phyloP scores from a whole-genome alignment of 30 jellyfish, hydroid and myxozoan species.

The Pseudorhiza aurosa region DNA sequence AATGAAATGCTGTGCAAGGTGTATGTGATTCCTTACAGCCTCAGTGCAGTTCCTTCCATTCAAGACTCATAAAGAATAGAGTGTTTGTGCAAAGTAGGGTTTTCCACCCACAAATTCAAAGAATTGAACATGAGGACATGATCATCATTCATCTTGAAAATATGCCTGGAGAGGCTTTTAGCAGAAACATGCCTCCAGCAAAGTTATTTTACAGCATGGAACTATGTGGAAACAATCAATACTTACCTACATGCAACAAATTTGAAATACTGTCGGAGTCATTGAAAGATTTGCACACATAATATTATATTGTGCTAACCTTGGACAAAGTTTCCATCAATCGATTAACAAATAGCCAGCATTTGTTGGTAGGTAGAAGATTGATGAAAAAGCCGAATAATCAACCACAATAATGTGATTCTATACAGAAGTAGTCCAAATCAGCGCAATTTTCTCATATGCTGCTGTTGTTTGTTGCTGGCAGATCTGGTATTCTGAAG shows the following conservation, averaged over 20 bases:
- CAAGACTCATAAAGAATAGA: too few species aligned
- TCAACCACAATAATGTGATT: constrained; percentile 68
- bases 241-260: not conserved
- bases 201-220: too few species aligned
- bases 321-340: constrained; percentile 27
- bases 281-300: constrained; percentile 30
- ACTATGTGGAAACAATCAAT: too few species aligned
- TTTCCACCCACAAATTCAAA: too few species aligned
- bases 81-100: too few species aligned
- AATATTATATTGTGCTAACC: constrained; percentile 62
- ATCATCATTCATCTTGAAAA: too few species aligned
- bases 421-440: constrained; percentile 42
- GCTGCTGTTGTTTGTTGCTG: constrained; percentile 62
- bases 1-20: too few species aligned
- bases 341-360: constrained; percentile 53
- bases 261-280: constrained; percentile 6
- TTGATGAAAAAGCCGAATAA: constrained; percentile 55
- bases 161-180: too few species aligned
- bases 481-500: constrained; percentile 36
- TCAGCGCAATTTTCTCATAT: constrained; percentile 49
- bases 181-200: too few species aligned
- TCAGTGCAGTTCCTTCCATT: too few species aligned
- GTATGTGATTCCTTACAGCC: too few species aligned
- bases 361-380: constrained; percentile 30
- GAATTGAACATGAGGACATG: too few species aligned